Conservation (phyloP, 2,113 vertebrate genomes). For the Castor canadensis region DNA sequence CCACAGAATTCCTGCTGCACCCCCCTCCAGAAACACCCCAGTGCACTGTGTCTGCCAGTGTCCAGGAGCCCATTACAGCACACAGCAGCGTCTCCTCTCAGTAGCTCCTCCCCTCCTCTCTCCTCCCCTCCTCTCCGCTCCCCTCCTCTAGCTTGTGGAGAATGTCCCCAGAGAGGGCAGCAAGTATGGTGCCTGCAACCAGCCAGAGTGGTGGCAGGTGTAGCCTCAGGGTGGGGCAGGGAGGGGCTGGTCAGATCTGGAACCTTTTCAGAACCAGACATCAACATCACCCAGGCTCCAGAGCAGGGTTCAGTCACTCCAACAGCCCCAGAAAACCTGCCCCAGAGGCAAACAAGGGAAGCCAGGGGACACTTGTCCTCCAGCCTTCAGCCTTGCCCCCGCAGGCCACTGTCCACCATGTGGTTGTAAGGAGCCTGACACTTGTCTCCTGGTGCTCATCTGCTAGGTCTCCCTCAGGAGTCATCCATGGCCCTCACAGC, state of each 20-base stretch:
- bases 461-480: background rate
- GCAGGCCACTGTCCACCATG: background rate
- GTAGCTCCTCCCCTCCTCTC: background rate
- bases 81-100: background rate
- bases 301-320: too few species aligned
- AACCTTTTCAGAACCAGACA: too few species aligned
- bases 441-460: too few species aligned
- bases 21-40: background rate
- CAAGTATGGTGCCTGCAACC: background rate
- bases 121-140: accelerated
- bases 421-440: background rate
- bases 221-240: background rate
- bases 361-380: background rate
- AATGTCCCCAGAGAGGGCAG: background rate
- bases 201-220: background rate
- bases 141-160: background rate
- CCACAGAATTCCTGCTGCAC: background rate
- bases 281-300: too few species aligned
- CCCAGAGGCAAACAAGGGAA: too few species aligned
- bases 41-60: too few species aligned
- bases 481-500: background rate
- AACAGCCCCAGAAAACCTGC: background rate
- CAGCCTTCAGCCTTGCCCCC: background rate
- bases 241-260: background rate
- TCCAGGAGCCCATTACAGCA: accelerated